These are phyloP conservation scores for Spizella passerina DNA, from an alignment of 2,797 vertebrate species.

Conservation along the genomic window DNA sequence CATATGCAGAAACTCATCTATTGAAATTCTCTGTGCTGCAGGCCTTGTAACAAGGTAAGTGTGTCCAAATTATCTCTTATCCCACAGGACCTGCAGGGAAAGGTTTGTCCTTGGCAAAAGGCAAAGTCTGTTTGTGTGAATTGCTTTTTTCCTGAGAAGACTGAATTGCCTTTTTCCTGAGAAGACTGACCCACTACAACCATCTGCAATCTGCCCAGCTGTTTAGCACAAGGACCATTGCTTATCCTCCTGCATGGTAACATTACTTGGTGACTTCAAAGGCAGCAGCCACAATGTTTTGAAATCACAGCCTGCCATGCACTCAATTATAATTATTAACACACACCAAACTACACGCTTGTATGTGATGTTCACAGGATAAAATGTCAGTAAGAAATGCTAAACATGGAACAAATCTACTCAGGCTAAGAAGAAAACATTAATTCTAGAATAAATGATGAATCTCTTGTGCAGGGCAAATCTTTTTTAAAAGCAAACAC, in stretches of 20 bases:
- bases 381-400: background rate
- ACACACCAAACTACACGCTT: background rate
- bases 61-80: background rate
- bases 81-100: background rate
- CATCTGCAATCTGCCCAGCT: background rate
- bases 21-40: background rate
- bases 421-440: background rate
- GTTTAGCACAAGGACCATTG: background rate
- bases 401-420: background rate
- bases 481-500: background rate
- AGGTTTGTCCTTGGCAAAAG: background rate
- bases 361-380: background rate
- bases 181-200: background rate
- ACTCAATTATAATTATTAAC: background rate
- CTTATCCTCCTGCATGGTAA: background rate
- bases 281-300: background rate
- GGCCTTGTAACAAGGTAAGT: background rate
- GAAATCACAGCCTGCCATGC: background rate
- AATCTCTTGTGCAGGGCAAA: background rate
- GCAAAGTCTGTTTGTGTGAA: background rate
- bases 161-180: background rate
- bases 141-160: background rate
- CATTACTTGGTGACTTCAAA: background rate
- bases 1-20: background rate
- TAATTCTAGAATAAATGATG: background rate